Evolutionary conservation across 2,888 invertebrate genomes (phyloP).

Genomic region (Oxycera nigricornis): DNA sequence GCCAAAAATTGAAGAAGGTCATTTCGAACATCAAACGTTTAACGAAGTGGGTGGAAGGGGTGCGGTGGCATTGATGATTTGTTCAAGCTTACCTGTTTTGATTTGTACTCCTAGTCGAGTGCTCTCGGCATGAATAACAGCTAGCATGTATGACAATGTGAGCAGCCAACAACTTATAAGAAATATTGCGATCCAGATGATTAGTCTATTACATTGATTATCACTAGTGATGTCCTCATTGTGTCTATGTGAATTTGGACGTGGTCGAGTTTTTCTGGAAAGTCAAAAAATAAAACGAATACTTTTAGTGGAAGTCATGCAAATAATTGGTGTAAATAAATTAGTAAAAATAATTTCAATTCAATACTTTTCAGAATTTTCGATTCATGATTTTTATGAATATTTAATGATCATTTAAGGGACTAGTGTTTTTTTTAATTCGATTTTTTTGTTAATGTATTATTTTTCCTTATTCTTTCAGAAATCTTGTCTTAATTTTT

Average conservation of each 20-base stretch:
- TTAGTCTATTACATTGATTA: conserved; percentile 47
- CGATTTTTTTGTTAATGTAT: too few species aligned
- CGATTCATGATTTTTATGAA: too few species aligned
- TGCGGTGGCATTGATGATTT: background rate
- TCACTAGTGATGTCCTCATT: conserved; percentile 40
- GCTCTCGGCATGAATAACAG: conserved; percentile 48
- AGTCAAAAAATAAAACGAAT: background rate
- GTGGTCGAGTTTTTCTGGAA: conserved; percentile 47
- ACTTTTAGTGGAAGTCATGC: too few species aligned
- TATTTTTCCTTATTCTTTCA: too few species aligned
- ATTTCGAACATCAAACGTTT: conserved; percentile 22
- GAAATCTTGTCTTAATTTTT: too few species aligned
- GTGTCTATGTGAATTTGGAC: conserved; percentile 37
- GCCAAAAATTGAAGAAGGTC: conserved; percentile 45
- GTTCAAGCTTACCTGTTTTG: conserved; percentile 44
- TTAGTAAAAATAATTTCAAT: background rate
- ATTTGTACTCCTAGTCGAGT: conserved; percentile 47
- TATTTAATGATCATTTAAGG: too few species aligned
- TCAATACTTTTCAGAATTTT: background rate
- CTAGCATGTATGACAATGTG: conserved; percentile 48
- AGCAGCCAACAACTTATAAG: conserved; percentile 48
- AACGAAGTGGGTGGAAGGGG: background rate
- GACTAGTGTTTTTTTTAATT: too few species aligned
- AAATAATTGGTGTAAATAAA: too few species aligned
- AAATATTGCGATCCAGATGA: conserved; percentile 48